phyloP scores from a whole-genome alignment of 2,797 vertebrate species.

The Alectoris magna region DNA sequence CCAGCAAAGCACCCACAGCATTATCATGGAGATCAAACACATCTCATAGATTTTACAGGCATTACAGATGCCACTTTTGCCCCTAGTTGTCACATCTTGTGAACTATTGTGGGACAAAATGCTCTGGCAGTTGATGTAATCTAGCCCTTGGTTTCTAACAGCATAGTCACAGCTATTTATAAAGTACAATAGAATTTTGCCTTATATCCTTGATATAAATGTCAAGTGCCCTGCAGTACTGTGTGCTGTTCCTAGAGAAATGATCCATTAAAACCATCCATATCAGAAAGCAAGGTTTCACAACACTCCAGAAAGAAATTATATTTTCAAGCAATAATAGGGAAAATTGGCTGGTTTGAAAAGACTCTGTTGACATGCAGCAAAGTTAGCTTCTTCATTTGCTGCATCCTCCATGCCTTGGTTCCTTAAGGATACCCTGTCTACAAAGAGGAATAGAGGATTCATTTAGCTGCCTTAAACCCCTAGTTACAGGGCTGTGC shows the following conservation, averaged over 20 bases:
- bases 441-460: not conserved
- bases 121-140: not conserved
- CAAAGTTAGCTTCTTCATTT: not conserved
- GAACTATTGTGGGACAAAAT: not conserved
- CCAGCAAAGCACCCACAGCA: not conserved
- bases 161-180: not conserved
- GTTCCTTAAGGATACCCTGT: not conserved
- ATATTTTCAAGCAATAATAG: not conserved
- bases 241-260: slow-evolving; percentile 38
- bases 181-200: slow-evolving; percentile 15
- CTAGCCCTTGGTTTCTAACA: not conserved
- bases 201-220: slow-evolving; percentile 45
- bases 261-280: slow-evolving; percentile 39
- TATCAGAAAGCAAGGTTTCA: slow-evolving; percentile 27
- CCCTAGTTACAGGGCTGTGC: not conserved
- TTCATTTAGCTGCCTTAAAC: not conserved
- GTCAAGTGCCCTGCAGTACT: slow-evolving; percentile 22
- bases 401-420: not conserved
- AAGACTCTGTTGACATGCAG: not conserved
- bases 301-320: slow-evolving; percentile 37
- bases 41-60: not conserved
- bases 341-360: slow-evolving; percentile 9
- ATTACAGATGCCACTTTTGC: not conserved
- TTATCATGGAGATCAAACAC: not conserved
- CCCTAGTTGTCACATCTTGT: not conserved